Percentiles rank a stretch among this genome's conserved stretches.
Evolutionary conservation across 35 echinoderm and acorn worm genomes (phyloP).

Genomic region (Lytechinus variegatus): DNA sequence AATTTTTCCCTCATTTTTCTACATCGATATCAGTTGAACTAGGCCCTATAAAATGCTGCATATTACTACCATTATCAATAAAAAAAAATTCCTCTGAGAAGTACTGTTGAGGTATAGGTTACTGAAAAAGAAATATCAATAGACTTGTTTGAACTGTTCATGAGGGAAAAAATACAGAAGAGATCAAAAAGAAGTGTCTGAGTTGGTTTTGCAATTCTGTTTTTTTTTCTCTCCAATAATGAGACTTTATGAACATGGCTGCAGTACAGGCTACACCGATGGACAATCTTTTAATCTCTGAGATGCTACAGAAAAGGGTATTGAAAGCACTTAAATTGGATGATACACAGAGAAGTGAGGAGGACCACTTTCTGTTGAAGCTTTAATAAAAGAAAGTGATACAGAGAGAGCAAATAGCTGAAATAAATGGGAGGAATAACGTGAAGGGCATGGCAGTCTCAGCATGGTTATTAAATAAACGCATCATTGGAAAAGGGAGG

Average conservation of each 20-base stretch:
- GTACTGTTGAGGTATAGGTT: too few relatives aligned
- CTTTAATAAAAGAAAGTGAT: not conserved
- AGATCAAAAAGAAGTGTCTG: not conserved
- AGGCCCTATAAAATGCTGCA: too few relatives aligned
- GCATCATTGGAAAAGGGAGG: not conserved
- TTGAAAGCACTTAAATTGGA: not conserved
- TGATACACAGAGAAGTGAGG: not conserved
- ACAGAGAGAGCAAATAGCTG: constrained; percentile 9
- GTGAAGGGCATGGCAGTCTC: not conserved
- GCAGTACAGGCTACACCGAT: not conserved
- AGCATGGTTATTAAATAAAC: not conserved
- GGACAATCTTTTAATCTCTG: not conserved
- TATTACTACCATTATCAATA: too few relatives aligned
- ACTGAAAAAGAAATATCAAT: too few relatives aligned
- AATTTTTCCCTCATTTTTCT: not conserved
- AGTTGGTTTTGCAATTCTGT: too few relatives aligned
- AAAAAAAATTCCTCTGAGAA: too few relatives aligned
- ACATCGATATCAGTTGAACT: too few relatives aligned
- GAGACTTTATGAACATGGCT: not conserved
- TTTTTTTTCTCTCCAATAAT: not conserved
- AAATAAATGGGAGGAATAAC: not conserved
- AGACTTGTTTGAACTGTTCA: not conserved
- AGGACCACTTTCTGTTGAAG: not conserved
- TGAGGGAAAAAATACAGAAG: not conserved
- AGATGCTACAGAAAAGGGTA: not conserved